Evolutionary conservation across 2,888 invertebrate genomes (phyloP).

Genomic region (Calameuta pallipes): DNA sequence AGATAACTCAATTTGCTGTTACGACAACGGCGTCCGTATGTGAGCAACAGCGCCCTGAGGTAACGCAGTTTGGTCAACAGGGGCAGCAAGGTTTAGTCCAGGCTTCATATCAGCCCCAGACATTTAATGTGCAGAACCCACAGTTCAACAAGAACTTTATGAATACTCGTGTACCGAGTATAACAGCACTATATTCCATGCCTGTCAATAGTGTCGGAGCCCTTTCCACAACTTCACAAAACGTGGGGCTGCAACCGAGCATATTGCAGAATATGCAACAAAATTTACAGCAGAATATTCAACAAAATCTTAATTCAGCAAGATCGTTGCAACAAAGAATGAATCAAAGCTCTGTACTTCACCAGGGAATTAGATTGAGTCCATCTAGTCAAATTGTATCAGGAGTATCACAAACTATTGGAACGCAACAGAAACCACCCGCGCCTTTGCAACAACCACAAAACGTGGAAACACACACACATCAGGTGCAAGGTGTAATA

Average conservation of each 20-base stretch:
- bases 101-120: conserved; percentile 46
- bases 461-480: conserved; percentile 32
- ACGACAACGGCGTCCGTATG: conserved; percentile 11
- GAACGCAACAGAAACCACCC: conserved; percentile 22
- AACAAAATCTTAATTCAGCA: conserved; percentile 15
- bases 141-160: conserved; percentile 55
- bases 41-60: conserved; percentile 29
- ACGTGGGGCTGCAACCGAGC: not conserved
- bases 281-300: not conserved
- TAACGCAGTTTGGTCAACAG: conserved; percentile 16
- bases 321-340: conserved; percentile 33
- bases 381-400: conserved; percentile 7
- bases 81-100: conserved; percentile 26
- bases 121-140: conserved; percentile 54
- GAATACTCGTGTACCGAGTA: conserved; percentile 35
- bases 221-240: conserved; percentile 18
- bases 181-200: conserved; percentile 33
- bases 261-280: conserved; percentile 8
- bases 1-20: conserved; percentile 27
- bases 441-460: conserved; percentile 10
- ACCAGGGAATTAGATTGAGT: conserved; percentile 20
- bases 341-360: conserved; percentile 26
- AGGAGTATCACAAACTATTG: conserved; percentile 21
- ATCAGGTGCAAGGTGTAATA: conserved; percentile 29
- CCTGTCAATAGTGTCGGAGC: conserved; percentile 23